Base-by-base conservation (phyloP, 2,113 vertebrate species). In the Axis porcinus region DNA sequence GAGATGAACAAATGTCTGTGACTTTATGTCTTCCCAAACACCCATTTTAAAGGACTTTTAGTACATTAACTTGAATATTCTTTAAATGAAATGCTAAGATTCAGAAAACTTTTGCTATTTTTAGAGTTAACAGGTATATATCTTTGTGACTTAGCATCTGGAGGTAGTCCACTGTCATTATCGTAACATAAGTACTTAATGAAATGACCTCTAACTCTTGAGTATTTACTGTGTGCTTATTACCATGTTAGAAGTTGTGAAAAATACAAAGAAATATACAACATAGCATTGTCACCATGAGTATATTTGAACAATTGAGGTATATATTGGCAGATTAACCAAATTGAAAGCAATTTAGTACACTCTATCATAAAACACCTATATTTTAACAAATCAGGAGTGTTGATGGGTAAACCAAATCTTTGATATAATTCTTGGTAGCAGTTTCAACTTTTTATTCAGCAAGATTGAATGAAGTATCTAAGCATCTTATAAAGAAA, bases 31-130 rank as follows among this genome's bases (percentile, higher is more conserved):
- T 92, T 93, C 14, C 7, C 23, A 54, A 62, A 85, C n/a, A 43
- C 2, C 0, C 0, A 40, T 54, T 45, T 50, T 25, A 60, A 70
- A 57, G 2, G 33, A n/a, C 33, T 36, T 96, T 91, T 79, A 85
- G 14, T 40, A 28, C 11, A n/a, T 90, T 76, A 62, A 74, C n/a
- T 74, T 88, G 90, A 10, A 47, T 45, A 74, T 90, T 67, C 16
- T 43, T 88, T 74, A 86, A 97, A 36, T 52, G 21, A 97, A 89
- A 82, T 93, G 9, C 28, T 86, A 90, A 97, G 16, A 19, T 13
- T 85, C 23, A 54, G 55, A 28, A 45, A 10, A 67, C 13, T 16
- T 47, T 92, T 82, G 28, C 52, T n/a, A 8, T 5, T 57, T 92
- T 92, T 89, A 27, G 12, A 89, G 86, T 86, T 78, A 13, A 33